Base-by-base conservation (phyloP, 2,113 vertebrate species). In the Gracilinanus agilis region DNA sequence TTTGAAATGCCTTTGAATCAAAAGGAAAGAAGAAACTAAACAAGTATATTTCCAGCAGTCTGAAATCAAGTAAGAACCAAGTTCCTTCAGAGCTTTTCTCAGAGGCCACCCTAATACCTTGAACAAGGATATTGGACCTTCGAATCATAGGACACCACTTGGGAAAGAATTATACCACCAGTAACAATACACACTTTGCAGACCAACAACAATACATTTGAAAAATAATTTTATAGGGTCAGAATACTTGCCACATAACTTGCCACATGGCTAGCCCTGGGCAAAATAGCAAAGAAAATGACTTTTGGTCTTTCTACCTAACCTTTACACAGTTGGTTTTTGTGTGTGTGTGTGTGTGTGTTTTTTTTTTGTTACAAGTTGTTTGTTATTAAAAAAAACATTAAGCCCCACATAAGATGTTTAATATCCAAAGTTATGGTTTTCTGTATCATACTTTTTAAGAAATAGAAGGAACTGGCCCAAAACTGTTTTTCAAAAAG, bases 151-250 rank as follows among this genome's bases (percentile, higher is more conserved):
- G 90, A 9, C 90, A 25, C 13, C 25, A n/a, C n/a, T n/a, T 89
- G 75, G 92, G 49, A 53, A 96, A 91, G 54, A 90, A 89, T 75
- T 54, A 94, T 27, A 24, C 55, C 91, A 53, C 94, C 96, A 90
- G 96, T 96, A 58, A 91, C 92, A 24, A 90, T 94, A 56, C 58
- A 88, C 75, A 89, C 75, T 44, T 53, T 55, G 27, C 75, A 94
- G 90, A 88, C 91, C n/a, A 88, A 90, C 91, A 90, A 54, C 55
- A 67, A 89, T 61, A 90, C 92, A 24, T 58, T 21, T 90, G 83
- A 56, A 44, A 13, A n/a, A 44, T 44, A 88, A 49, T 93, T 58
- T 61, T 54, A 90, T 40, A 75, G 13, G 13, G 34, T 75, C 34
- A n/a, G 5, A 21, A 75, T 49, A 49, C 49, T 75, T 75, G 34